A percentile compares a stretch with the other conserved stretches of the same genome.
Evolutionary conservation across 2,797 vertebrate species (phyloP).

Genomic region (Sandelia bainsii): DNA sequence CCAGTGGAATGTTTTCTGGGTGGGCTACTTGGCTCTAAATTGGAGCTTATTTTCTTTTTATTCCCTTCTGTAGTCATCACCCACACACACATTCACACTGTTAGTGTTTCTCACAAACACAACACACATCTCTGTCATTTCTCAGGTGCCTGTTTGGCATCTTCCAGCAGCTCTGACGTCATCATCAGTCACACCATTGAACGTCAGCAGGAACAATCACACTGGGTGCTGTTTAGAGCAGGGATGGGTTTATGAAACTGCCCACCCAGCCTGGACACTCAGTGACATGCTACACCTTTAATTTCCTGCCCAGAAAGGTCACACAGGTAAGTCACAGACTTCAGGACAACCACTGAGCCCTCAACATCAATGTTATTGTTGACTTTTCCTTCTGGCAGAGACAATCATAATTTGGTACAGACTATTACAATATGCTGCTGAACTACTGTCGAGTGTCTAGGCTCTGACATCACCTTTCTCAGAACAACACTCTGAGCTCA

Average conservation of each 20-base stretch:
- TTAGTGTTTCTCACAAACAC: conserved; percentile 6
- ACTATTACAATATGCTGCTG: neutral
- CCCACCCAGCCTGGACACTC: conserved; percentile 37
- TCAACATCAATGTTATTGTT: neutral
- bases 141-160: conserved; percentile 25
- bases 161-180: conserved; percentile 31
- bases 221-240: conserved; percentile 21
- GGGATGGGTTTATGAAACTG: conserved; percentile 64
- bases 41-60: conserved; percentile 27
- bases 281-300: conserved; percentile 21
- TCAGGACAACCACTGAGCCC: neutral
- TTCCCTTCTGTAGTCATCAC: conserved; percentile 14
- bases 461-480: neutral
- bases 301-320: conserved; percentile 33
- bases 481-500: neutral
- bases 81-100: conserved; percentile 7
- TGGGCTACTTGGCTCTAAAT: conserved; percentile 35
- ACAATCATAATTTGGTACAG: neutral
- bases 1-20: conserved; percentile 19
- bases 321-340: neutral
- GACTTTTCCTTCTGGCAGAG: neutral
- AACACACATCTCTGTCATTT: neutral
- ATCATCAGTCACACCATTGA: conserved; percentile 12
- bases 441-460: neutral
- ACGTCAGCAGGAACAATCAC: conserved; percentile 44